Base-by-base conservation (phyloP, 2,888 invertebrate genomes). In the Psylliodes chrysocephalus region DNA sequence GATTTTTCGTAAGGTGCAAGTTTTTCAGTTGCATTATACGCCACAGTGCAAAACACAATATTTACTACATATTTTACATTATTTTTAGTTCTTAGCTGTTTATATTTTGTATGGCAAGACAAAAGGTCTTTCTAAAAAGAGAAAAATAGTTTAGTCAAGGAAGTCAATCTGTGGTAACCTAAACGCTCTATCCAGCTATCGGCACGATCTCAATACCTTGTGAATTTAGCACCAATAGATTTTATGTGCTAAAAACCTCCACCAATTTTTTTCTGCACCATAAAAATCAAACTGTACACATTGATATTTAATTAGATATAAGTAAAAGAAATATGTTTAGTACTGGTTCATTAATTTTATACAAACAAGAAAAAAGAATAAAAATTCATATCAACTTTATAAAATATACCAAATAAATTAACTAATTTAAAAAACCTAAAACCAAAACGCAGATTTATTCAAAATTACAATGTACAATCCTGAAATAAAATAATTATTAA, bases 91-190 rank as follows among this genome's bases (percentile, higher is more conserved):
- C 61, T 54, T 63, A 64, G 63, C 60, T 57, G 53, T 65, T 40
- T 56, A 60, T 64, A 63, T 71, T 75, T 72, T 73, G 65, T 66
- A 64, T 68, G 64, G 66, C 69, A 67, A 68, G 66, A 69, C 54
- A 72, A 72, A 76, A 70, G 68, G 75, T 77, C 77, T 77, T 46
- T 46, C 46, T 49, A 78, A 78, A 78, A 77, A 78, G 74, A 77
- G 77, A 75, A 77, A 74, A 68, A 67, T 71, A 71, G 60, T 73
- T 72, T 70, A 75, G 73, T 70, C 60, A 66, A 55, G 40, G 49
- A 38, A 38, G 38, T 40, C 14, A 10, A 6, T n/a, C 28, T 42
- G 46, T 25, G n/a, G 12, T 59, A 15, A n/a, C n/a, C 22, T 18
- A 19, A 46, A 55, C 54, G 38, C 54, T 55, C 14, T 15, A 54